Evolutionary conservation across 2,888 invertebrate genomes (phyloP), one percentile per base, ranked within the genome.

Genomic region (Magallana nippona): DNA sequence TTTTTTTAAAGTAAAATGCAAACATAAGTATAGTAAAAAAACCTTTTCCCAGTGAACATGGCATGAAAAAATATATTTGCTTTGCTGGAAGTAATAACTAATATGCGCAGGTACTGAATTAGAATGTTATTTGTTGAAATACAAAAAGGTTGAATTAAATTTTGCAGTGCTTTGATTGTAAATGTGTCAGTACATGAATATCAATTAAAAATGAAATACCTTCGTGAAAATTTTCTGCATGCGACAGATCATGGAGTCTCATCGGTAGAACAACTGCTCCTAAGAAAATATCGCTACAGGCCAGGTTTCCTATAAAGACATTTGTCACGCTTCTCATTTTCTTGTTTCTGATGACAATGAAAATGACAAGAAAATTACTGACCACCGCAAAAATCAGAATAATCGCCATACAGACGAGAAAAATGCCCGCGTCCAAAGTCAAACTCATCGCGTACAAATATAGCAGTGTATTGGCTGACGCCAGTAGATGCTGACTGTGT

Each of bases 211-310:
- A 44, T 44, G 44, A 3, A 86, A 83, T 85, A 93, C 93, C 90
- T 90, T 92, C 91, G 81, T 89, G 85, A 83, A 88, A 93, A 57
- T 89, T 84, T 10, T 87, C 87, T 8, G 85, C 88, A 81, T 92
- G 93, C 2, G 91, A 88, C 10, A 92, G 86, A 80, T 93, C 92
- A 81, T 92, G 92, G 1, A 93, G 86, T 57, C 89, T 89, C 82
- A 91, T 91, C 1, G 93, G 92, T 79, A 92, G 83, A 19, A 91
- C 90, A 62, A 92, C 83, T 1, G 89, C 91, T 10, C 89, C 90
- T 78, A 93, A 83, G 19, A 92, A n/a, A 55, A 92, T 89, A 85
- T 93, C 93, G 62, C 90, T 90, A 55, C 90, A 71, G 17, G 93
- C 89, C 27, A 93, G 85, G 85, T 92, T 92, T 80, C 90, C 87